Evolutionary conservation across 2,888 invertebrate genomes (phyloP), one percentile per base, ranked within the genome.

Genomic region (Andrena marginata): DNA sequence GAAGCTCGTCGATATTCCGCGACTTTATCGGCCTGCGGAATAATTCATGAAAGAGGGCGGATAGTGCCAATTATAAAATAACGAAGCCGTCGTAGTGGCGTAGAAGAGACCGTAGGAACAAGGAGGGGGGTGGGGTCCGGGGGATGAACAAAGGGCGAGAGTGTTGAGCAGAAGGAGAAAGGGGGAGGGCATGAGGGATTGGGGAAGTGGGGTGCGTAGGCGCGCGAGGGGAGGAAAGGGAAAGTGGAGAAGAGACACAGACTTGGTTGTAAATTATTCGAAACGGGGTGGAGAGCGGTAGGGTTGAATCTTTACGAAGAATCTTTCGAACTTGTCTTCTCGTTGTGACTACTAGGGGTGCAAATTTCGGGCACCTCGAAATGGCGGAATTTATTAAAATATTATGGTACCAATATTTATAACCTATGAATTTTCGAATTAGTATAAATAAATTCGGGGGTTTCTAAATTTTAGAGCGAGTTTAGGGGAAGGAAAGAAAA

Each of bases 51-150:
- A 91, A 91, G 87, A 83, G 87, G 89, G 87, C 86, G 90, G 91
- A 92, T 92, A 91, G 91, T 91, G 91, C 92, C 92, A 92, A 92
- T 92, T 92, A 92, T 92, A 91, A 92, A 92, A 92, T 92, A 92
- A 92, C 91, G 92, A 92, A 92, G 88, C 87, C 72, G 75, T 74
- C 82, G 83, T 82, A 78, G 85, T 75, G 84, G 59, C 67, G 78
- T 64, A 77, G 78, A 82, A 60, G 84, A 82, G 78, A 78, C 82
- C 64, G 82, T 75, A 72, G 71, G 64, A 72, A 69, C 82, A 82
- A 77, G 82, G 29, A 77, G 23, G n/a, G 31, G 49, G 72, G 16
- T 42, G 16, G 16, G 13, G 42, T 5, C 16, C 42, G 42, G 2
- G 26, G 72, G 73, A 23, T 54, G 54, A 20, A 20, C 60, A 68